phyloP scores from a whole-genome alignment of 1,140 invertebrate genomes.

The Pentalonia nigronervosa region DNA sequence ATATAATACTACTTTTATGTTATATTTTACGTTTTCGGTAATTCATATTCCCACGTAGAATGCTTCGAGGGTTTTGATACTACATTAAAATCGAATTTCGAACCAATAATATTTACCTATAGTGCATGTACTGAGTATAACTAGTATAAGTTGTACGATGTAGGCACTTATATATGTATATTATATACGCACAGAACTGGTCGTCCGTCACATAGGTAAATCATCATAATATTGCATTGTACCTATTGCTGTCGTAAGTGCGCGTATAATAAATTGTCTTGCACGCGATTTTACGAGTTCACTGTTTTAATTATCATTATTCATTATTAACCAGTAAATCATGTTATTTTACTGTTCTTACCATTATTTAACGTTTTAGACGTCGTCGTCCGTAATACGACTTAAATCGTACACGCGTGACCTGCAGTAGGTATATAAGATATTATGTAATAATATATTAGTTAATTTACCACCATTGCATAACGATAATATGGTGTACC shows the following conservation, averaged over 20 bases:
- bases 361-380: not conserved
- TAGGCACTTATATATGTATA: not conserved
- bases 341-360: not conserved
- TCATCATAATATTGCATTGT: not conserved
- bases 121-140: too few relatives aligned
- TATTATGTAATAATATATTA: not conserved
- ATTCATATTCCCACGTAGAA: too few relatives aligned
- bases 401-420: not conserved
- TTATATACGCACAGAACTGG: not conserved
- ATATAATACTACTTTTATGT: too few relatives aligned
- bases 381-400: too few relatives aligned
- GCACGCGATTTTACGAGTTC: not conserved
- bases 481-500: not conserved
- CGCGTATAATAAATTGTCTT: not conserved
- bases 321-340: conserved; percentile 7
- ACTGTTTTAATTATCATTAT: not conserved
- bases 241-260: not conserved
- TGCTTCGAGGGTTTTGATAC: too few relatives aligned
- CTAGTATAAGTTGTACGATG: not conserved
- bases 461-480: not conserved
- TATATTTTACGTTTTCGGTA: too few relatives aligned
- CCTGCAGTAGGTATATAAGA: not conserved
- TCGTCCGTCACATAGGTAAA: not conserved
- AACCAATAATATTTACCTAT: too few relatives aligned
- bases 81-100: too few relatives aligned